Base-by-base conservation (phyloP, 2,113 vertebrate species). In the Rhagologus leucostigma region DNA sequence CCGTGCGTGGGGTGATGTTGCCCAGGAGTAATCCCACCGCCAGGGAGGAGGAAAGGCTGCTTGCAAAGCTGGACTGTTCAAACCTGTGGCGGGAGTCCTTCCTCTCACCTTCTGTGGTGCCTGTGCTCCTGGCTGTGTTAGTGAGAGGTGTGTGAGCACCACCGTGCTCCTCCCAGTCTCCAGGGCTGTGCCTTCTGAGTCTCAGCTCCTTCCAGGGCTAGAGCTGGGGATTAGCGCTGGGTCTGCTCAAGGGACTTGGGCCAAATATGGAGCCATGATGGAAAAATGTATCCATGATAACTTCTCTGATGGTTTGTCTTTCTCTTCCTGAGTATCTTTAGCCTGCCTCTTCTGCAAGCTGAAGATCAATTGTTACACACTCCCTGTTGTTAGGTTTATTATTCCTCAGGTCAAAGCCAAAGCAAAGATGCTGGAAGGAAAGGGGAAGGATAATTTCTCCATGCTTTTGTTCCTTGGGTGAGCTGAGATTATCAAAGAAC, bases 341-440 rank as follows among this genome's bases (percentile, higher is more conserved):
- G 15, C 65, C 22, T 63, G 30, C 22, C 16, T 47, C 10, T 63
- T 81, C 84, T 47, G 14, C 65, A 67, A 68, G 39, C 50, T 44
- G 47, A 84, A 78, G 64, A 84, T 62, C 79, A 67, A 46, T 46
- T 89, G 35, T 59, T 27, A 24, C 39, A 60, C 10, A 4, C 79
- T 85, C 19, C 65, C n/a, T 4, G 0, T 68, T 78, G 10, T 44
- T 56, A 60, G 21, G 9, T 79, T 89, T 93, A 41, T 71, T 79
- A 71, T 53, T 87, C 46, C 41, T 82, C 70, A 17, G 22, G 37
- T 69, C 29, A 73, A 91, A 93, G 87, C 24, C 78, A 79, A 87
- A 81, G 64, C 47, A 84, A 73, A 78, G 35, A 26, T 59, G 13
- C 52, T 74, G 42, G 20, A 46, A 57, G 19, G 39, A 44, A 85